phyloP scores from a whole-genome alignment of 2,888 invertebrate genomes.

The Scaptodrosophila latifasciaeformis region DNA sequence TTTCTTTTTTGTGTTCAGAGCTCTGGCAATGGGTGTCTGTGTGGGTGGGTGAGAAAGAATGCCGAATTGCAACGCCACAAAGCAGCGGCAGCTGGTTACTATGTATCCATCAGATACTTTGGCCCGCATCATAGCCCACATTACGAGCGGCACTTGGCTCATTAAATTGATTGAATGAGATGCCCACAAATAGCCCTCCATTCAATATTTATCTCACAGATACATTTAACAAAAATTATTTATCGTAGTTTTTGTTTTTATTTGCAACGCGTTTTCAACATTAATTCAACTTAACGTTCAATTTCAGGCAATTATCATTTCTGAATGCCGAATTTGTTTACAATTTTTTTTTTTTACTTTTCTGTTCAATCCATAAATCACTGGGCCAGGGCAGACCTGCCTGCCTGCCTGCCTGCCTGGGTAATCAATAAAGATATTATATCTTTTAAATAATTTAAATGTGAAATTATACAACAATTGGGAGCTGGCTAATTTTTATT shows the following conservation, averaged over 20 bases:
- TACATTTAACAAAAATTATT: not conserved
- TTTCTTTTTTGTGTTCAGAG: too few relatives aligned
- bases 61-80: conserved; percentile 2
- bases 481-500: too few relatives aligned
- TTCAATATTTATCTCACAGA: too few relatives aligned
- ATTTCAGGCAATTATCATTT: conserved; percentile 1
- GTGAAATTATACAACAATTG: too few relatives aligned
- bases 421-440: too few relatives aligned
- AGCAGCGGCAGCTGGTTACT: not conserved
- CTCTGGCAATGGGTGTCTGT: too few relatives aligned
- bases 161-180: conserved; percentile 45
- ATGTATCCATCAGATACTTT: conserved; percentile 38
- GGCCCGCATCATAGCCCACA: conserved; percentile 40
- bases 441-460: too few relatives aligned
- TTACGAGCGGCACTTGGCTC: conserved; percentile 23
- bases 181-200: not conserved
- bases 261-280: conserved; percentile 7
- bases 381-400: too few relatives aligned
- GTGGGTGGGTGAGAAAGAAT: not conserved
- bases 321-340: too few relatives aligned
- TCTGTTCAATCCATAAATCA: too few relatives aligned
- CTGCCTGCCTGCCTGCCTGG: too few relatives aligned
- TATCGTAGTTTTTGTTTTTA: conserved; percentile 6
- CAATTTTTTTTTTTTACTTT: too few relatives aligned
- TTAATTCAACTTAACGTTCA: conserved; percentile 1